Percentiles rank a stretch among this genome's conserved stretches.
Conservation (phyloP, 2,797 vertebrate species). For the Xenentodon cancila region DNA sequence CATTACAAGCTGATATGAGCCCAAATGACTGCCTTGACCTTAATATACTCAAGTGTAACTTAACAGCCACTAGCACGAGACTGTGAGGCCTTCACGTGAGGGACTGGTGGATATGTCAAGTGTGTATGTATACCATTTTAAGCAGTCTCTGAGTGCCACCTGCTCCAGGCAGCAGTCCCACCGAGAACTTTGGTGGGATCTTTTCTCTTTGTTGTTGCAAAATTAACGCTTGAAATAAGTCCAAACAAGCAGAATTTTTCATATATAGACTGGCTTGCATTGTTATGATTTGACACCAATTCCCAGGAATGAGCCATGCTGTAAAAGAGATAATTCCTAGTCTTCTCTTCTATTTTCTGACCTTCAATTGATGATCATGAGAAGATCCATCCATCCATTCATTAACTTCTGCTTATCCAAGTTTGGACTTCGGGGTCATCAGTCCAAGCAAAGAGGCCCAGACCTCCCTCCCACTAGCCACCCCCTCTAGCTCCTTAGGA, state of each 20-base stretch:
- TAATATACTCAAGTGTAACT: constrained; percentile 45
- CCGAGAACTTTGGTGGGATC: constrained; percentile 80
- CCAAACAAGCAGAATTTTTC: neutral
- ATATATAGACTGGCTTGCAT: neutral
- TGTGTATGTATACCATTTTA: constrained; percentile 80
- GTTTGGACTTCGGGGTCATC: too few relatives aligned
- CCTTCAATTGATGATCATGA: constrained; percentile 55
- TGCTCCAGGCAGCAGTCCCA: constrained; percentile 88
- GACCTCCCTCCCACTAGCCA: too few relatives aligned
- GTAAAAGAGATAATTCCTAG: constrained; percentile 87
- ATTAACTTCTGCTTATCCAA: too few relatives aligned
- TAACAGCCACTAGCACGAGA: constrained; percentile 42
- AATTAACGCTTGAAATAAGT: neutral
- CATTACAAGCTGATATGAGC: constrained; percentile 12
- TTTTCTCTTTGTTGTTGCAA: constrained; percentile 70
- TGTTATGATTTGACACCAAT: constrained; percentile 85
- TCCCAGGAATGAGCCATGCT: constrained; percentile 86
- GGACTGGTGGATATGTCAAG: constrained; percentile 49
- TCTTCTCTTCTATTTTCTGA: constrained; percentile 85
- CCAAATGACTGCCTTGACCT: constrained; percentile 49
- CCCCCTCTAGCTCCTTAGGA: too few relatives aligned
- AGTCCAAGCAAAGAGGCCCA: too few relatives aligned
- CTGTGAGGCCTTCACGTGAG: constrained; percentile 11
- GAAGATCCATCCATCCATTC: too few relatives aligned
- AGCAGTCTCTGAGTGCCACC: constrained; percentile 88